These are phyloP conservation scores for Riparia riparia DNA, from an alignment of 2,113 vertebrate species.

Conservation along the genomic window DNA sequence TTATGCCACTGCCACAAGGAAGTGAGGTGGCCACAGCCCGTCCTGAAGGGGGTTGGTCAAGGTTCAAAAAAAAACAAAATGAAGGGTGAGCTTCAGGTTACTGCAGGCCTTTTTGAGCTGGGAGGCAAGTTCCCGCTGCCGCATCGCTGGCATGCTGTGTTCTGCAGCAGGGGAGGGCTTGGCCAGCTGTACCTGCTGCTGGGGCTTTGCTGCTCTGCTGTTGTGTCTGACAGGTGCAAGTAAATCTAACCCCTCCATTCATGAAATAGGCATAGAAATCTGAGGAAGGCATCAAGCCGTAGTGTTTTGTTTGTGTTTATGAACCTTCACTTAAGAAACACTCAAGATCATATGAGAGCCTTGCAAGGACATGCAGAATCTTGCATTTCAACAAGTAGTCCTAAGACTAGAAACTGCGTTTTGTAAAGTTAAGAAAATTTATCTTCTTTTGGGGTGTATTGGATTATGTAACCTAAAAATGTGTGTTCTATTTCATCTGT, in stretches of 20 bases:
- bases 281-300: background rate
- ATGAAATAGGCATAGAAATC: background rate
- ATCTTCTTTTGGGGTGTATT: background rate
- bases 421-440: background rate
- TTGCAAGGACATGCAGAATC: background rate
- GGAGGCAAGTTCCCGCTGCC: background rate
- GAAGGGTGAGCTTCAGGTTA: background rate
- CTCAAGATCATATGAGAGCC: background rate
- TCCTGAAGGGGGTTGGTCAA: background rate
- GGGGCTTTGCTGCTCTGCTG: background rate
- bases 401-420: background rate
- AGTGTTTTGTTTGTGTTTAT: background rate
- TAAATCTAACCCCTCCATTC: background rate
- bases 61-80: background rate
- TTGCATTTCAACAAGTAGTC: background rate
- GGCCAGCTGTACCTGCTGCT: background rate
- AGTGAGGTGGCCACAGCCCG: fast-evolving
- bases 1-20: background rate
- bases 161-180: background rate
- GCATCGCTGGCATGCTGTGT: background rate
- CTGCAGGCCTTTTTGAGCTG: background rate
- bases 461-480: background rate
- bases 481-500: no score
- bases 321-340: background rate
- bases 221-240: background rate